Base-by-base conservation (phyloP, 2,113 vertebrate genomes). In the Rhinogobius similis region DNA sequence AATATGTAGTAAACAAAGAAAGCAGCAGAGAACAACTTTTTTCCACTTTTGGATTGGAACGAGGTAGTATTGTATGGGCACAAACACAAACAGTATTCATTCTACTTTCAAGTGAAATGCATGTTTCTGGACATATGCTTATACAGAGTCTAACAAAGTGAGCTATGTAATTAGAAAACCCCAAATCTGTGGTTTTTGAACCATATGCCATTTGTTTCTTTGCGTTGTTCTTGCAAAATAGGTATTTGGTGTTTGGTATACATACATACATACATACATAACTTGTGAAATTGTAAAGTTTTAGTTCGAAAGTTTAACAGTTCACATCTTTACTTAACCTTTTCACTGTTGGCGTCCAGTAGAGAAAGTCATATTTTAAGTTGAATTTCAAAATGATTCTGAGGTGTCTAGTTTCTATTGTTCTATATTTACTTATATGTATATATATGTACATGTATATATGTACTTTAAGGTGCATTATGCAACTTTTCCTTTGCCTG, bases 1-100 rank as follows among this genome's bases (percentile, higher is more conserved):
- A 76, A 77, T 76, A 79, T 70, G 58, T 77, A 46, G 76, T 68
- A 79, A 81, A 84, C 73, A 82, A 76, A 79, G 21, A 67, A 74
- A 55, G 26, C 13, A 75, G 79, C 67, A 74, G 7, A 50, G 46
- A 21, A 21, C 9, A 64, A 14, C 14, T 61, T 63, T 13, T 55
- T n/a, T 21, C 50, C n/a, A n/a, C n/a, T 59, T 70, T 79, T 56
- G 12, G 58, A 52, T 44, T 18, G 65, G 26, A 18, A 18, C 2
- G 2, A 7, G 39, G 39, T 50, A 46, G 43, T 20, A 14, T 41
- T 41, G 10, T 41, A 3, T 41, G 13, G 5, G 43, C 43, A 20
- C 14, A 46, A 5, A 20, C 43, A 5, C 43, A 16, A 3, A 18
- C 18, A n/a, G 20, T 50, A 50, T 50, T 21, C n/a, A 50, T 21